Evolutionary conservation across 2,888 invertebrate genomes (phyloP).

Genomic region (Archips xylosteana): DNA sequence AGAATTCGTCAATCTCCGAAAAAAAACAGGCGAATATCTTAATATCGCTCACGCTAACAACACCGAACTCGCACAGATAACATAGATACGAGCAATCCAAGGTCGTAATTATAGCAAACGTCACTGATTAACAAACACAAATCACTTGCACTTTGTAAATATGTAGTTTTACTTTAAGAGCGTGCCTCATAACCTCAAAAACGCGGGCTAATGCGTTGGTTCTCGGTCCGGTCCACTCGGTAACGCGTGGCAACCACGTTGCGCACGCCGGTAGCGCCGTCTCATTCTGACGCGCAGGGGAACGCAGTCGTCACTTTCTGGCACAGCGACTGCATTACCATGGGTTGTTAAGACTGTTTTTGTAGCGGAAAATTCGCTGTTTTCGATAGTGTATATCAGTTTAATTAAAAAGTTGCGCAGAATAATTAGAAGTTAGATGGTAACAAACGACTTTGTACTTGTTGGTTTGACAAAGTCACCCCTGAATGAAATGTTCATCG

Average conservation of each 20-base stretch:
- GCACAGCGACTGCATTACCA: slow-evolving; percentile 37
- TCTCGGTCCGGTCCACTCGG: slow-evolving; percentile 20
- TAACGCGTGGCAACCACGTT: slow-evolving; percentile 68
- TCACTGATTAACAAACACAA: slow-evolving; percentile 36
- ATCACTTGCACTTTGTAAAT: slow-evolving; percentile 30
- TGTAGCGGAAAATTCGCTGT: slow-evolving; percentile 1
- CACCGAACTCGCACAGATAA: slow-evolving; percentile 3
- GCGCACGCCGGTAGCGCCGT: slow-evolving; percentile 61
- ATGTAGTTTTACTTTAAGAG: slow-evolving; percentile 17
- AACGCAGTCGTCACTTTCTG: slow-evolving; percentile 50
- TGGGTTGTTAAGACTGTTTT: neutral
- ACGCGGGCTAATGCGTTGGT: neutral
- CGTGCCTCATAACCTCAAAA: slow-evolving; percentile 69
- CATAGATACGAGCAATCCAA: slow-evolving; percentile 8
- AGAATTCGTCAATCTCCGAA: neutral
- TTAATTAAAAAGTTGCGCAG: neutral
- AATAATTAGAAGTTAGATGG: neutral
- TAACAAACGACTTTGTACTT: too few relatives aligned
- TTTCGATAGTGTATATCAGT: neutral
- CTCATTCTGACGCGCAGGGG: slow-evolving; percentile 46
- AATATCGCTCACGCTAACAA: too few relatives aligned
- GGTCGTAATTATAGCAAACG: slow-evolving; percentile 21
- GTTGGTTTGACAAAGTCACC: too few relatives aligned
- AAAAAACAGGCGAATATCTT: neutral
- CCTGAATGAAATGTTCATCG: too few relatives aligned